phyloP scores from a whole-genome alignment of 2,797 vertebrate species.

The Zenarchopterus dispar region DNA sequence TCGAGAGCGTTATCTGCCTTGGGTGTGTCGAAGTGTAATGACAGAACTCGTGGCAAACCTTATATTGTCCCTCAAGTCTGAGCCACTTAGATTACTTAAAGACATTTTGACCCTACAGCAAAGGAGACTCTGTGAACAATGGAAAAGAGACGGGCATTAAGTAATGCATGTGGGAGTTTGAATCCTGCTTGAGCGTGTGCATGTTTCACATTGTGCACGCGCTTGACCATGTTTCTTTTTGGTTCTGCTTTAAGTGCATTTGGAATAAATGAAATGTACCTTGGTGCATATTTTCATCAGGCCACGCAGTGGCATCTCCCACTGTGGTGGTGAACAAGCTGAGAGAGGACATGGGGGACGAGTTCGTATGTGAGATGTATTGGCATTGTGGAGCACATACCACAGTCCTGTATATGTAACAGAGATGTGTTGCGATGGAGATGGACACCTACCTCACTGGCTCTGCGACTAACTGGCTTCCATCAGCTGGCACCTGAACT shows the following conservation, averaged over 20 bases:
- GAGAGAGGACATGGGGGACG: constrained; percentile 24
- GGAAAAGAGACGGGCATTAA: constrained; percentile 52
- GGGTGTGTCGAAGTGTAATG: constrained; percentile 73
- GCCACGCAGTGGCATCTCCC: constrained; percentile 58
- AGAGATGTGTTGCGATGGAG: constrained; percentile 67
- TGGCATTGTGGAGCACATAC: constrained; percentile 20
- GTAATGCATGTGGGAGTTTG: constrained; percentile 57
- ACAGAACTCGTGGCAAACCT: constrained; percentile 67
- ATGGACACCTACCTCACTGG: constrained; percentile 63
- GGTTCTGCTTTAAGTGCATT: constrained; percentile 29
- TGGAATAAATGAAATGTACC: constrained; percentile 57
- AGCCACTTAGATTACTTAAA: constrained; percentile 78
- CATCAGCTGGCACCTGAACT: constrained; percentile 54
- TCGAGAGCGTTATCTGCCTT: constrained; percentile 65
- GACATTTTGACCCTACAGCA: constrained; percentile 70
- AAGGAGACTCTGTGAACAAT: constrained; percentile 70
- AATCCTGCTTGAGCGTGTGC: constrained; percentile 29
- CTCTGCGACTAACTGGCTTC: constrained; percentile 74
- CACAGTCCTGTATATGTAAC: constrained; percentile 38
- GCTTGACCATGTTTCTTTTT: constrained; percentile 25
- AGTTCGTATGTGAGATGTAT: constrained; percentile 28
- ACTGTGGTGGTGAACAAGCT: constrained; percentile 53
- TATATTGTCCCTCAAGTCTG: constrained; percentile 67
- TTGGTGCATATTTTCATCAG: constrained; percentile 65
- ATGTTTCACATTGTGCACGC: constrained; percentile 2